Percentiles rank a stretch among this genome's conserved stretches.
Evolutionary conservation across 2,113 vertebrate species (phyloP).

Genomic region (Cercopithecus mona): DNA sequence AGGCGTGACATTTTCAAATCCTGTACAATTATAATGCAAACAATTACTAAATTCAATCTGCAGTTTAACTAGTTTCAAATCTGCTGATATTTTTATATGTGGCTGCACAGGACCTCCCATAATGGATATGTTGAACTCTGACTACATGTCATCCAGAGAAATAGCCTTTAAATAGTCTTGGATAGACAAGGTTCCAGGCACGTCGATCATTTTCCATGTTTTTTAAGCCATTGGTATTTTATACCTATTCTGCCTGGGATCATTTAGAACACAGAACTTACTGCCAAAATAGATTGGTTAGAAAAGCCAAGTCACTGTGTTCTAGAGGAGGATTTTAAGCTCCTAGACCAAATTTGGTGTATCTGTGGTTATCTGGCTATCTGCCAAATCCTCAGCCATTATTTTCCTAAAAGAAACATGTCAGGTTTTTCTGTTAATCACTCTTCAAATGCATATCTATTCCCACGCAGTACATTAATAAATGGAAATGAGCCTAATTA

Average conservation of each 20-base stretch:
- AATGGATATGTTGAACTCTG: background rate
- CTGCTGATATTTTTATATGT: background rate
- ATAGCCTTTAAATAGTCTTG: background rate
- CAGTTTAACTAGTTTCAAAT: background rate
- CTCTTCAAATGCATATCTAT: background rate
- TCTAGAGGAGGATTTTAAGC: background rate
- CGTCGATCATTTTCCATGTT: background rate
- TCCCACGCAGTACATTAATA: background rate
- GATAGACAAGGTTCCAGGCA: background rate
- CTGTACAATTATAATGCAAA: background rate
- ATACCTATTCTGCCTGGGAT: background rate
- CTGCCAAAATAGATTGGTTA: background rate
- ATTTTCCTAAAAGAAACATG: slow-evolving; percentile 48
- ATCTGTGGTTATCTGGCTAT: background rate
- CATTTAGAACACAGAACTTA: background rate
- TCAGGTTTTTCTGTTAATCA: slow-evolving; percentile 36
- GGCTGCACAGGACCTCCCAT: background rate
- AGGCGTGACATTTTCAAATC: background rate
- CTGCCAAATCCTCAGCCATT: slow-evolving; percentile 21
- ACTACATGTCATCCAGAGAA: background rate
- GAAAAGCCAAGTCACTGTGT: background rate
- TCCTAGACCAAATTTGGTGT: background rate
- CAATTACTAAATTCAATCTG: slow-evolving; percentile 14
- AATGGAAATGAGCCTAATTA: slow-evolving; percentile 55
- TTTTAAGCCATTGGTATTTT: background rate